Evolutionary conservation across 2,888 invertebrate genomes (phyloP).

Genomic region (Pollenia angustigena): DNA sequence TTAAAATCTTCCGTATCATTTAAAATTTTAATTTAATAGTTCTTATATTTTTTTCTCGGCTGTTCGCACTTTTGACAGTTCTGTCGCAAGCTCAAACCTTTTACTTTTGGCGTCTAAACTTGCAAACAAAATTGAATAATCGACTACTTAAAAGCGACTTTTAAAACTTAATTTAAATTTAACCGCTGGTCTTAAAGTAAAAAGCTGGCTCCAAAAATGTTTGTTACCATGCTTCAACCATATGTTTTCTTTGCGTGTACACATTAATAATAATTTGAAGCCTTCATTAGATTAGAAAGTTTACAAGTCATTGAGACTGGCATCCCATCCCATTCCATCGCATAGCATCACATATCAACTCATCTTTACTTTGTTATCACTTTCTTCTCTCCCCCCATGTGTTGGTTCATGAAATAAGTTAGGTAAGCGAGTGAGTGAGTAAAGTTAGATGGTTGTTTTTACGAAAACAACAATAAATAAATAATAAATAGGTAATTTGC

Average conservation of each 20-base stretch:
- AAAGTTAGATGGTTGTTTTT: conserved; percentile 5
- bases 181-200: no score
- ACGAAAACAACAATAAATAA: conserved; percentile 24
- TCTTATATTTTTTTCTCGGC: no score
- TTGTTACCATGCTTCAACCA: no score
- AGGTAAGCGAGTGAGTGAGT: conserved; percentile 2
- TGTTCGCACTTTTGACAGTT: no score
- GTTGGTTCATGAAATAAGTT: conserved; percentile 11
- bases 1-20: no score
- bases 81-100: no score
- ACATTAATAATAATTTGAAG: conserved; percentile 18
- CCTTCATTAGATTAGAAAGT: conserved; percentile 67
- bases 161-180: not conserved
- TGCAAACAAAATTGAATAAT: no score
- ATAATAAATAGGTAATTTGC: conserved; percentile 76
- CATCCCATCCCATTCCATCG: not conserved
- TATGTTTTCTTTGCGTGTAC: no score
- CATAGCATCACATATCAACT: not conserved
- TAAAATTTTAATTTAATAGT: no score
- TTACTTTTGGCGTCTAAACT: no score
- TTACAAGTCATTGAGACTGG: conserved; percentile 44
- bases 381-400: conserved; percentile 9
- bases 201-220: no score
- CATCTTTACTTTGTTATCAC: not conserved
- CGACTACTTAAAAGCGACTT: no score